A percentile compares a stretch with the other conserved stretches of the same genome.
Conservation (phyloP, 2,797 vertebrate genomes). For the Sebastes minor region DNA sequence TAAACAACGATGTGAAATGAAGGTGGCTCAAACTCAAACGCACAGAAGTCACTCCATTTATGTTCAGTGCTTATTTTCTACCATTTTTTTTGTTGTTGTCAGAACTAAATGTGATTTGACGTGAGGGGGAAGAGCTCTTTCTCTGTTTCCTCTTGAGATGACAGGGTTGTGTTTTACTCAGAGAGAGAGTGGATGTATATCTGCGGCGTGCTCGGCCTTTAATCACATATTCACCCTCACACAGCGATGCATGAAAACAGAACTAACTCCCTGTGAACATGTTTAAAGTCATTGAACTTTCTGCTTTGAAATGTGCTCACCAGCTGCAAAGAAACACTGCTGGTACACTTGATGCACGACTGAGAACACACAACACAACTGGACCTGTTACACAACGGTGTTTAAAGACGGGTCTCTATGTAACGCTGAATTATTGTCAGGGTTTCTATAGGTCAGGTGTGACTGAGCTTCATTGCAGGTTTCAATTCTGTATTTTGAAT, state of each 20-base stretch:
- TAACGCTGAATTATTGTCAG: no score
- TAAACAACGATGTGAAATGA: slow-evolving; percentile 32
- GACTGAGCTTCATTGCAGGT: no score
- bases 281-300: slow-evolving; percentile 5
- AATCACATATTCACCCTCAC: slow-evolving; percentile 4
- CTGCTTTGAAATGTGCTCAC: slow-evolving; percentile 9
- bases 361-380: not conserved
- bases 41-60: not conserved
- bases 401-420: not conserved
- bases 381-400: not conserved
- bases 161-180: not conserved
- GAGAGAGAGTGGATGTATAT: not conserved
- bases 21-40: not conserved
- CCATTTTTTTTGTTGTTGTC: no score
- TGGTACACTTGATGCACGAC: not conserved
- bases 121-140: not conserved
- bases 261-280: slow-evolving; percentile 15
- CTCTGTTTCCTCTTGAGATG: not conserved
- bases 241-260: slow-evolving; percentile 7
- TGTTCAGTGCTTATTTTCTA: not conserved
- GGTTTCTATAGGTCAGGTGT: not conserved
- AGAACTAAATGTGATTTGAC: not conserved
- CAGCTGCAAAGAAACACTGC: slow-evolving; percentile 17
- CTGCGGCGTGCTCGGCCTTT: not conserved
- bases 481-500: no score